phyloP scores from a whole-genome alignment of 2,888 invertebrate genomes.

The Leucania comma region DNA sequence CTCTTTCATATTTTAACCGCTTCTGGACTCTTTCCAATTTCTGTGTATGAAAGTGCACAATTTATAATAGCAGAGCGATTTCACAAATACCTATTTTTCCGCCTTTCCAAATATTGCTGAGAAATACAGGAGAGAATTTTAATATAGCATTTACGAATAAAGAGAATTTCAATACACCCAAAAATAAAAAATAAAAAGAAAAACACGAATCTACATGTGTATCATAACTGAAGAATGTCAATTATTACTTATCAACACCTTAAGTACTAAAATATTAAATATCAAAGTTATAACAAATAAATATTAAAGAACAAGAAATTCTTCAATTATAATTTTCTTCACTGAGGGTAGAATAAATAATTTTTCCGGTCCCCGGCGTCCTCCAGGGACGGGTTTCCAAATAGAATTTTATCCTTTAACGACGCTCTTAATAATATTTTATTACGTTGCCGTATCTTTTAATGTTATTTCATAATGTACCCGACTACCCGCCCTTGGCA shows the following conservation, averaged over 20 bases:
- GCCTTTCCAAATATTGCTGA: conserved; percentile 8
- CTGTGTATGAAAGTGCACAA: conserved; percentile 66
- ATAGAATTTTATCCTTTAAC: conserved; percentile 76
- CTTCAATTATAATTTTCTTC: conserved; percentile 74
- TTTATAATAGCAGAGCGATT: conserved; percentile 65
- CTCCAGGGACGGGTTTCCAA: conserved; percentile 69
- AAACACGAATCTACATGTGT: too few species aligned
- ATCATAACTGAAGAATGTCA: not conserved
- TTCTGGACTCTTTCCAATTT: conserved; percentile 68
- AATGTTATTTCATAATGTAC: conserved; percentile 59
- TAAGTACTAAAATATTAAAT: conserved; percentile 5
- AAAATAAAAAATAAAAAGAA: too few species aligned
- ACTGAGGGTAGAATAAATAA: conserved; percentile 74
- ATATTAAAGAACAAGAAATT: conserved; percentile 62
- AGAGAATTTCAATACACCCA: not conserved
- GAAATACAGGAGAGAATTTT: conserved; percentile 16
- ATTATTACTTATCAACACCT: not conserved
- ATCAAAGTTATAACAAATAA: conserved; percentile 37
- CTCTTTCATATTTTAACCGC: conserved; percentile 61
- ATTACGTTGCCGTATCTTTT: conserved; percentile 64
- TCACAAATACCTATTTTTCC: conserved; percentile 52
- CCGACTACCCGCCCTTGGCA: conserved; percentile 27
- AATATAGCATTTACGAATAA: not conserved
- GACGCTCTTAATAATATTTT: conserved; percentile 67
- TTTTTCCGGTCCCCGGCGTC: conserved; percentile 68